These are phyloP conservation scores for Acromyrmex echinatior DNA, from an alignment of 1,140 invertebrate genomes.

Conservation along the genomic window DNA sequence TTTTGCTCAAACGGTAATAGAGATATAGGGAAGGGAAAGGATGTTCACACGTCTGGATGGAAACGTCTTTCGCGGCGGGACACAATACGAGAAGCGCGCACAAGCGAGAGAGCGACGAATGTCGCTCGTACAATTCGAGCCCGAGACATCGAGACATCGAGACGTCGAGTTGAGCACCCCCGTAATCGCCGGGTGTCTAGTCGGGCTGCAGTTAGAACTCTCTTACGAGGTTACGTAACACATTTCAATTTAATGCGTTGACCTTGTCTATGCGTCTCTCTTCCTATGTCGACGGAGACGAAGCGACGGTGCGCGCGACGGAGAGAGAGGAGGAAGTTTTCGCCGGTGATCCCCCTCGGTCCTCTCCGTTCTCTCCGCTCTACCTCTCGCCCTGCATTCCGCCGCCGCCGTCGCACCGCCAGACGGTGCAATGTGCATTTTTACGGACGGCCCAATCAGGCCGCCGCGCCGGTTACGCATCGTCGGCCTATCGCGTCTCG, in stretches of 20 bases:
- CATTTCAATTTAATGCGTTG: conserved; percentile 84
- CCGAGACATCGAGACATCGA: conserved; percentile 8
- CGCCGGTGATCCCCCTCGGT: conserved; percentile 66
- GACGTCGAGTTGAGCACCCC: conserved; percentile 78
- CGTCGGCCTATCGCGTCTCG: conserved; percentile 43
- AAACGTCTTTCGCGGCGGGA: background rate
- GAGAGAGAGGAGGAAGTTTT: conserved; percentile 76
- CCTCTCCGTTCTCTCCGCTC: conserved; percentile 14
- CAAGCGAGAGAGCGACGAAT: conserved; percentile 1
- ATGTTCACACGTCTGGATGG: conserved; percentile 21
- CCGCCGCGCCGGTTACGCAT: conserved; percentile 53
- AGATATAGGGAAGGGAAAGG: background rate
- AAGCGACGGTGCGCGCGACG: conserved; percentile 54
- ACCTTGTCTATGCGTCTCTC: conserved; percentile 84
- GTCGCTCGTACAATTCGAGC: conserved; percentile 12
- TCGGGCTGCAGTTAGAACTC: conserved; percentile 79
- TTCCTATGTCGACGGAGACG: conserved; percentile 78
- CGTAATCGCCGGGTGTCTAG: conserved; percentile 83
- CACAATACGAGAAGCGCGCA: conserved; percentile 16
- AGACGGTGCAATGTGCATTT: conserved; percentile 76
- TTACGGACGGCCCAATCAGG: conserved; percentile 66
- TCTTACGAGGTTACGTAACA: conserved; percentile 83
- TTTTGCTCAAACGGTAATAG: background rate
- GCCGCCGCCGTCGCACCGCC: conserved; percentile 59
- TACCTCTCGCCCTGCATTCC: conserved; percentile 24